phyloP scores from a whole-genome alignment of 2,888 invertebrate genomes.

The Itoplectis maculator region DNA sequence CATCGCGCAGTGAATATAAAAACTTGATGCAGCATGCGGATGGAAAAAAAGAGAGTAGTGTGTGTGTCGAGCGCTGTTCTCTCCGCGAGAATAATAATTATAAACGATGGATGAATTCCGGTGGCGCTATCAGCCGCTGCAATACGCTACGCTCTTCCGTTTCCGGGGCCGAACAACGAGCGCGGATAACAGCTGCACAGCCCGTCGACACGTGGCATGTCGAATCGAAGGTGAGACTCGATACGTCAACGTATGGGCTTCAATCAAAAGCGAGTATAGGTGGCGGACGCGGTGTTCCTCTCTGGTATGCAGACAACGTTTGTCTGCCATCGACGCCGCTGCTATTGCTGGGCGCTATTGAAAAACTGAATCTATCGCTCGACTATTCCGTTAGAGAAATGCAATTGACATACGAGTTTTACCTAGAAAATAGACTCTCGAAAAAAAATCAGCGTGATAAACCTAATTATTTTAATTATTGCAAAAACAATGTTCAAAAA shows the following conservation, averaged over 20 bases:
- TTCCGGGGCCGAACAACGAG: not conserved
- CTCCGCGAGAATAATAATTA: conserved; percentile 62
- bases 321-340: conserved; percentile 9
- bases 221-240: conserved; percentile 34
- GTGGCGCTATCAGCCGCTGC: conserved; percentile 28
- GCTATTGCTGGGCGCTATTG: conserved; percentile 69
- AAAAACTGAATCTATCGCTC: conserved; percentile 67
- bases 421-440: not conserved
- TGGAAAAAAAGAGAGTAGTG: conserved; percentile 52
- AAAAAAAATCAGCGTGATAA: conserved; percentile 17
- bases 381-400: conserved; percentile 74
- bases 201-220: conserved; percentile 18
- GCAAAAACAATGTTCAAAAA: too few relatives aligned
- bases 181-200: conserved; percentile 2
- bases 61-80: conserved; percentile 39
- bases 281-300: conserved; percentile 8
- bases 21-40: conserved; percentile 50
- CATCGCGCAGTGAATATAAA: conserved; percentile 41
- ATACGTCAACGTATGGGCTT: conserved; percentile 14
- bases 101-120: conserved; percentile 67
- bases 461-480: too few relatives aligned
- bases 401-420: conserved; percentile 75
- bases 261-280: conserved; percentile 16
- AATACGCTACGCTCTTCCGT: conserved; percentile 33
- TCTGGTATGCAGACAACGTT: conserved; percentile 19